These are phyloP conservation scores for Rhodinocichla rosea DNA, from an alignment of 2,113 vertebrate species.

Conservation along the genomic window DNA sequence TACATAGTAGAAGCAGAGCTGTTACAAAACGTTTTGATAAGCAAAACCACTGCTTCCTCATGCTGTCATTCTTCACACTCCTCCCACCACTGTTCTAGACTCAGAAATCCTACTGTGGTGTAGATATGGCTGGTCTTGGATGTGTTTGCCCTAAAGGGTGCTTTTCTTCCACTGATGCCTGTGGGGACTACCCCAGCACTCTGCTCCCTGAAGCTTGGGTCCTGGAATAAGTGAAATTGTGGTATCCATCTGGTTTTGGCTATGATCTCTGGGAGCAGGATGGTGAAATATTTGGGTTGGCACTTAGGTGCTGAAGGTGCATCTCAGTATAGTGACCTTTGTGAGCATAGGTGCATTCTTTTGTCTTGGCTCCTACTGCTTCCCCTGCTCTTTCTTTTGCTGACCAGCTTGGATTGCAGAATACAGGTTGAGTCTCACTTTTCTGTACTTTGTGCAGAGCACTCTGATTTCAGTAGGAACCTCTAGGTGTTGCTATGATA, in stretches of 20 bases:
- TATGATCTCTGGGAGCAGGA: background rate
- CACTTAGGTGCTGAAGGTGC: background rate
- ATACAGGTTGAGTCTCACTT: background rate
- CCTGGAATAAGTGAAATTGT: fast-evolving
- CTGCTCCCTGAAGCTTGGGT: background rate
- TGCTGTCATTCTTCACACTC: background rate
- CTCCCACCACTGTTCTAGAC: background rate
- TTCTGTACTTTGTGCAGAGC: background rate
- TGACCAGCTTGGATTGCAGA: background rate
- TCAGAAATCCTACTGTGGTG: background rate
- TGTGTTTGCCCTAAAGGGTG: background rate
- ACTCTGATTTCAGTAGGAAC: background rate
- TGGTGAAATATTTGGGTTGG: background rate
- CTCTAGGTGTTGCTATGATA: conserved; percentile 55
- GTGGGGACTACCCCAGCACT: background rate
- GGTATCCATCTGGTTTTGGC: background rate
- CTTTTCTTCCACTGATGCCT: background rate
- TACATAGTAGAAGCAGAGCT: background rate
- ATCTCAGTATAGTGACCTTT: background rate
- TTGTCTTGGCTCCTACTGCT: background rate
- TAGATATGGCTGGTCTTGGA: background rate
- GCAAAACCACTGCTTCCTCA: background rate
- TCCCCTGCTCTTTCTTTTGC: background rate
- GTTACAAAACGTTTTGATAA: background rate
- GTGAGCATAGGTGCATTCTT: fast-evolving